Percentiles rank a stretch among this genome's conserved stretches.
Conservation (phyloP, 2,888 invertebrate species). For the Autographa pulchrina region DNA sequence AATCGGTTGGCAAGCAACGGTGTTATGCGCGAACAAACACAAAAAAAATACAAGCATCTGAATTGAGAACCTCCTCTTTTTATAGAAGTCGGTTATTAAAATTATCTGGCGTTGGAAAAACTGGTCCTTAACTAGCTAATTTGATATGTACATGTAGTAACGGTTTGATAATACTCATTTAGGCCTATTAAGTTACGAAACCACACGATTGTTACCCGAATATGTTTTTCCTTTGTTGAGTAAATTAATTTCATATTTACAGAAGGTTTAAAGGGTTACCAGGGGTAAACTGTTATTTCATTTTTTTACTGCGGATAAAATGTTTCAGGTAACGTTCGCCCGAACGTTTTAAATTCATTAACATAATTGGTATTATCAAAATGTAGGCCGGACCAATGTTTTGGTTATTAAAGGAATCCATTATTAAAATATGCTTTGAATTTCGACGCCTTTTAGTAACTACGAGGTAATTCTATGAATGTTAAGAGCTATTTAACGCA, state of each 20-base stretch:
- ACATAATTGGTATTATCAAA: conserved; percentile 31
- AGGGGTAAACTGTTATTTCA: not conserved
- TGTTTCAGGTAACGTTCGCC: conserved; percentile 10
- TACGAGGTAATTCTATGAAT: not conserved
- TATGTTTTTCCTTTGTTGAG: conserved; percentile 21
- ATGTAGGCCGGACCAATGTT: conserved; percentile 20
- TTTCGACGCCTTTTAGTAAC: not conserved
- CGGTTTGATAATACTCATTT: conserved; percentile 1
- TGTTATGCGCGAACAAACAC: too few relatives aligned
- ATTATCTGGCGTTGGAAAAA: not conserved
- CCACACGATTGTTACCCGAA: conserved; percentile 10
- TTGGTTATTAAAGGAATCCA: conserved; percentile 15
- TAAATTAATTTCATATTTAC: conserved; percentile 14
- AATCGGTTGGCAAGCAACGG: too few relatives aligned
- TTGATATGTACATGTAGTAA: conserved; percentile 6
- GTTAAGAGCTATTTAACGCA: not conserved
- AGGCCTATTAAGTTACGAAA: conserved; percentile 1
- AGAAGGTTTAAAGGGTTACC: conserved; percentile 1
- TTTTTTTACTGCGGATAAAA: conserved; percentile 22
- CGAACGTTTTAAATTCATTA: conserved; percentile 29
- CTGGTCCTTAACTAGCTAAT: not conserved
- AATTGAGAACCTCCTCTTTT: too few relatives aligned
- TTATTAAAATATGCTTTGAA: conserved; percentile 14
- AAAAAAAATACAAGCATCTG: too few relatives aligned
- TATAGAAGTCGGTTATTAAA: too few relatives aligned